phyloP scores from a whole-genome alignment of 2,113 vertebrate genomes.

The Enhydra lutris region DNA sequence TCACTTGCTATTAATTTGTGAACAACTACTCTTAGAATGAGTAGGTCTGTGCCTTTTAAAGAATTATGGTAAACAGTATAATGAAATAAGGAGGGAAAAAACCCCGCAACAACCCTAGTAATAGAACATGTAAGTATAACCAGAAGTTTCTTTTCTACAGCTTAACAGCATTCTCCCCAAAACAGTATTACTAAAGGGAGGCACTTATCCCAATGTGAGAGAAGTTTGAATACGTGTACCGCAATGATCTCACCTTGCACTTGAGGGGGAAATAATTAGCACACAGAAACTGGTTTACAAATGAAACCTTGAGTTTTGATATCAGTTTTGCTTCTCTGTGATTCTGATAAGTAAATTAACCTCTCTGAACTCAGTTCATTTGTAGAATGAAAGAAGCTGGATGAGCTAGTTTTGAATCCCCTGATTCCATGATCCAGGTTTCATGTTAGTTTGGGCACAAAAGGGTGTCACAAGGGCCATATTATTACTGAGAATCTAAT shows the following conservation, averaged over 20 bases:
- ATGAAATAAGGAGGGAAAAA: background rate
- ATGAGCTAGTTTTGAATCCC: background rate
- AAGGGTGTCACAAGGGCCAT: background rate
- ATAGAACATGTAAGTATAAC: background rate
- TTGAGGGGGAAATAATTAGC: background rate
- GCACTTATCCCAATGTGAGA: background rate
- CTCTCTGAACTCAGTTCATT: background rate
- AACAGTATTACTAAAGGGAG: background rate
- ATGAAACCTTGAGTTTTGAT: background rate
- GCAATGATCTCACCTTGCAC: background rate
- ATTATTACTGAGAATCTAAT: background rate
- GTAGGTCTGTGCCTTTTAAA: background rate
- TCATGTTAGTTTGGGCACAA: background rate
- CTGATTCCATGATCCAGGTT: background rate
- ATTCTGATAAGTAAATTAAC: background rate
- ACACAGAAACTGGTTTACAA: background rate
- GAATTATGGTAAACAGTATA: background rate
- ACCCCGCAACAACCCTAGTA: background rate
- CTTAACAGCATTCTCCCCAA: background rate
- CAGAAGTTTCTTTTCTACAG: background rate
- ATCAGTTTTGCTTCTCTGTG: background rate
- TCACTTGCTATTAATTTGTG: constrained; percentile 19
- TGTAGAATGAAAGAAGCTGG: background rate
- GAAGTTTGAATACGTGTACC: background rate
- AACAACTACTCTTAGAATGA: constrained; percentile 3